Evolutionary conservation across 2,888 invertebrate species (phyloP), one percentile per base, ranked within the genome.

Genomic region (Orthonychiurus folsomi): DNA sequence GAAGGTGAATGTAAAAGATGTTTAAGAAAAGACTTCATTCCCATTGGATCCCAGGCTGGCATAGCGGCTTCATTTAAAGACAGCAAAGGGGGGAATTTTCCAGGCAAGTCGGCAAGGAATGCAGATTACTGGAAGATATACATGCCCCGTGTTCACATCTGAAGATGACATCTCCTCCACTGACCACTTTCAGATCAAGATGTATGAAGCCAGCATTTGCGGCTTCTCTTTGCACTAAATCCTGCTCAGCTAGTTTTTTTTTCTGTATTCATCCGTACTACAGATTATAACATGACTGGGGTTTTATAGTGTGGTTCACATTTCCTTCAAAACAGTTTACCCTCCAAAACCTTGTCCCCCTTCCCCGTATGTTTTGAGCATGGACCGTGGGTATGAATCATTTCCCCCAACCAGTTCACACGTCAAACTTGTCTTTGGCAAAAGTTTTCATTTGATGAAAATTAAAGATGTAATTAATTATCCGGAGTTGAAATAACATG

Each of bases 41-140:
- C 23, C 52, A 3, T 21, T 37, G 5, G 37, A 37, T 5, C 5
- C 15, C 37, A 37, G 37, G 15, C 9, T 15, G 37, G 37, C 37
- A 37, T 37, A 15, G 15, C 37, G 9, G 37, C 37, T 37, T 37
- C 37, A 5, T 37, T 37, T 37, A 15, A 15, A 37, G 5, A 37
- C 15, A 37, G 9, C 9, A 18, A 54, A 24, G 21, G 23, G 54
- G 25, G 18, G 21, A 54, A 54, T 54, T 54, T 54, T 24, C 25
- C 37, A 37, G 37, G 5, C 37, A 15, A 15, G 56, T 27, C n/a
- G 15, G 21, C 28, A 23, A 57, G 67, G 70, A 71, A 71, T 71
- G 71, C 68, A 69, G 69, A 71, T 71, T 68, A 69, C 66, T 66
- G 27, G 37, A 37, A 71, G 68, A 69, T 69, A 67, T 37, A 68